Evolutionary conservation across 2,888 invertebrate genomes (phyloP), one percentile per base, ranked within the genome.

Genomic region (Microchrysa polita): DNA sequence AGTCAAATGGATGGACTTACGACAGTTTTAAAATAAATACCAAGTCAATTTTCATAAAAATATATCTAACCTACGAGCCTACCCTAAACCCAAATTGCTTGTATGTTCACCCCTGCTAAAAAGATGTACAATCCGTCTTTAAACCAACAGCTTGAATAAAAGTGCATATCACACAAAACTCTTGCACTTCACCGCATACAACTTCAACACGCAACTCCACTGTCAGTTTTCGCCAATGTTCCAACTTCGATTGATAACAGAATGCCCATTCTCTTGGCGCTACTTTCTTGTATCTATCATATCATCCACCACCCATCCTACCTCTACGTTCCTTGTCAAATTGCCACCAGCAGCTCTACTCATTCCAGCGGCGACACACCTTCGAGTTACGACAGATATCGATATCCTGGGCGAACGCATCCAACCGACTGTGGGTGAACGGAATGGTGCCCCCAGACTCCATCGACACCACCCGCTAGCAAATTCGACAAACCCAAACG

Each of bases 361-460:
- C 75, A 75, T 74, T 73, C 75, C 73, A 63, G 48, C 69, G 72
- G 74, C 74, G 76, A 76, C 77, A 77, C 77, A 76, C 77, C 77
- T 76, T 75, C 76, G 76, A 34, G 27, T 7, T 34, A 73, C 69
- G 18, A 48, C 44, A 65, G 18, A 34, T 55, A 69, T 55, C 40
- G 69, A 57, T 40, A 69, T 55, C 57, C 57, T 48, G 57, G 55
- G 69, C 69, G 71, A 67, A 73, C 59, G 57, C 73, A 71, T 71
- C 73, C 73, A 73, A 57, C 63, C 71, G 44, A 48, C 65, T 23
- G 53, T 53, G 18, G 27, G 22, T 16, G 55, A 44, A 65, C 42
- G 20, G 67, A 71, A 48, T 5, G 16, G 16, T 12, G n/a, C 16
- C 73, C 42, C 44, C 73, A 52, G 16, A 48, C 71, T 63, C 14